Evolutionary conservation across 2,113 vertebrate genomes (phyloP).

Genomic region (Salminus brasiliensis): DNA sequence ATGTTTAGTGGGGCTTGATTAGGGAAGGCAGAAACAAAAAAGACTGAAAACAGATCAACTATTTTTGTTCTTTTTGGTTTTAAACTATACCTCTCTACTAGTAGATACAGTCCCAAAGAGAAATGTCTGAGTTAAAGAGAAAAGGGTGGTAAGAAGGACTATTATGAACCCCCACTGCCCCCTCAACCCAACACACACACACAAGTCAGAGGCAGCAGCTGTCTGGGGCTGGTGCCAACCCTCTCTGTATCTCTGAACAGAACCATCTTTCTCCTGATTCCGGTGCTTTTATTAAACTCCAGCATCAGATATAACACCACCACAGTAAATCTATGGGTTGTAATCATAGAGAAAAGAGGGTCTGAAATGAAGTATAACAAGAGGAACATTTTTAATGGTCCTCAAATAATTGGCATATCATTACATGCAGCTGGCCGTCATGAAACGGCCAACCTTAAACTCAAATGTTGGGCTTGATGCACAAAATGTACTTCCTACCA

Average conservation of each 20-base stretch:
- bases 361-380: neutral
- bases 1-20: neutral
- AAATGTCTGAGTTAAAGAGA: neutral
- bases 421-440: neutral
- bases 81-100: neutral
- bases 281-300: neutral
- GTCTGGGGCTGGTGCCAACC: conserved; percentile 29
- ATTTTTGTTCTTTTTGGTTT: conserved; percentile 2
- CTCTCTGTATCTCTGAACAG: conserved; percentile 7
- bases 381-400: neutral
- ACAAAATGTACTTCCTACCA: too few relatives aligned
- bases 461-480: neutral
- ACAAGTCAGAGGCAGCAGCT: conserved; percentile 37
- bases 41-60: too few relatives aligned
- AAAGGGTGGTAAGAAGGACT: conserved; percentile 2
- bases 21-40: neutral
- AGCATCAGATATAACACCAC: conserved; percentile 23
- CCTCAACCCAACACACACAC: neutral
- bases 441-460: neutral
- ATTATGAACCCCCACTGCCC: neutral
- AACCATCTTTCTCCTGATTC: conserved; percentile 21
- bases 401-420: neutral
- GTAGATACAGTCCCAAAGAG: neutral
- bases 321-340: neutral
- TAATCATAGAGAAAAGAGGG: conserved; percentile 14